Evolutionary conservation across 2,888 invertebrate species (phyloP), one percentile per base, ranked within the genome.

Genomic region (Onchidella celtica): DNA sequence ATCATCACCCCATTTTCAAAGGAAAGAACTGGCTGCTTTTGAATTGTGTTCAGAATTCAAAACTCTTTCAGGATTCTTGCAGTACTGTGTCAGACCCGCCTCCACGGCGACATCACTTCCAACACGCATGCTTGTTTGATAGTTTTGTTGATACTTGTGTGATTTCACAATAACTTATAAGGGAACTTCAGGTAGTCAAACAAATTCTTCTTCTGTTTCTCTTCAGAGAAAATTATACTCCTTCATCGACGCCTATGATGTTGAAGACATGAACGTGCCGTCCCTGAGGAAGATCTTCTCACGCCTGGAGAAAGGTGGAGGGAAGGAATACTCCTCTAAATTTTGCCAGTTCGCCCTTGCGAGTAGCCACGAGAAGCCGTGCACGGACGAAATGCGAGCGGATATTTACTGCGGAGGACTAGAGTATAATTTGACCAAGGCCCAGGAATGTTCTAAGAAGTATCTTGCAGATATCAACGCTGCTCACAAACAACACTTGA

Each of bases 401-500:
- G 74, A 80, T 14, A 76, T 84, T 40, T 68, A 61, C 27, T 84
- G 84, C 38, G 84, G 80, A 3, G 77, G 82, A 17, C 40, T 55
- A 29, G 21, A 77, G 17, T 79, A 82, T 61, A 27, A 57, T 3
- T n/a, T 61, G 65, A 38, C 11, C 3, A 36, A 65, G 4, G 82
- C 79, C 27, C 73, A 82, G 32, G 14, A 4, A 21, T 68, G 75
- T 57, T 14, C 6, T 3, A 17, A 32, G 17, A 59, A 66, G 14
- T 69, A 65, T 38, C 24, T 24, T 29, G 1, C 3, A 4, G 3
- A 17, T 59, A 3, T 40, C 65, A 24, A 34, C 29, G 57, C 47
- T 38, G 55, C 36, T 34, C 17, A 55, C 1, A 0, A 0, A 4
- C 6, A 1, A 32, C n/a, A 27, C 17, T 11, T 24, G 68, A 66